Evolutionary conservation across 2,113 vertebrate species (phyloP).

Genomic region (Lagopus leucura): DNA sequence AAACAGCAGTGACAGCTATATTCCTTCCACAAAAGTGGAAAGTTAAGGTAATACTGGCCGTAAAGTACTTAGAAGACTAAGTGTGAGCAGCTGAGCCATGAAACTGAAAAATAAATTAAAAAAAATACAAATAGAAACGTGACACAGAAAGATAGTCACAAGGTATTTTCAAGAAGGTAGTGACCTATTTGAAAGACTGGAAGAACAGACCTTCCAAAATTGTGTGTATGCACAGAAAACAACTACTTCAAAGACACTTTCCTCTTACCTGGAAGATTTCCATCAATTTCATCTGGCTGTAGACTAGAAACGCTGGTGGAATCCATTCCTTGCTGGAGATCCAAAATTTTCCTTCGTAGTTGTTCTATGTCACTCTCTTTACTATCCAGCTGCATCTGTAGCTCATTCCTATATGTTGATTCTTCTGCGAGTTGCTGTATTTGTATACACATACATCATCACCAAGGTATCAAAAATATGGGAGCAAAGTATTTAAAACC

Average conservation of each 20-base stretch:
- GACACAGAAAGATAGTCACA: not conserved
- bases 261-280: conserved; percentile 89
- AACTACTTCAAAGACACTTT: not conserved
- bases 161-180: not conserved
- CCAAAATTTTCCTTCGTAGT: conserved; percentile 89
- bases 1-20: not conserved
- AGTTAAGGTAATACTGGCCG: not conserved
- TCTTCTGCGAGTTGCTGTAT: conserved; percentile 95
- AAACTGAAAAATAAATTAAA: not conserved
- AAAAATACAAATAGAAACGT: not conserved
- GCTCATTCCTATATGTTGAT: conserved; percentile 89
- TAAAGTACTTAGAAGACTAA: not conserved
- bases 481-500: conserved; percentile 10
- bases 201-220: not conserved
- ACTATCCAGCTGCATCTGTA: conserved; percentile 98
- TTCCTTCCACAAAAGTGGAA: not conserved
- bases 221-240: not conserved
- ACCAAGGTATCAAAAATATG: not conserved
- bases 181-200: not conserved
- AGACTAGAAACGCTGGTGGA: conserved; percentile 94
- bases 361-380: conserved; percentile 99
- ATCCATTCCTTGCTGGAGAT: conserved; percentile 92
- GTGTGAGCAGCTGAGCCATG: not conserved
- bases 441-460: not conserved
- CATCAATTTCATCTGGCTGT: conserved; percentile 90